Evolutionary conservation across 2,113 vertebrate species (phyloP), one percentile per base, ranked within the genome.

Genomic region (Elephas maximus): DNA sequence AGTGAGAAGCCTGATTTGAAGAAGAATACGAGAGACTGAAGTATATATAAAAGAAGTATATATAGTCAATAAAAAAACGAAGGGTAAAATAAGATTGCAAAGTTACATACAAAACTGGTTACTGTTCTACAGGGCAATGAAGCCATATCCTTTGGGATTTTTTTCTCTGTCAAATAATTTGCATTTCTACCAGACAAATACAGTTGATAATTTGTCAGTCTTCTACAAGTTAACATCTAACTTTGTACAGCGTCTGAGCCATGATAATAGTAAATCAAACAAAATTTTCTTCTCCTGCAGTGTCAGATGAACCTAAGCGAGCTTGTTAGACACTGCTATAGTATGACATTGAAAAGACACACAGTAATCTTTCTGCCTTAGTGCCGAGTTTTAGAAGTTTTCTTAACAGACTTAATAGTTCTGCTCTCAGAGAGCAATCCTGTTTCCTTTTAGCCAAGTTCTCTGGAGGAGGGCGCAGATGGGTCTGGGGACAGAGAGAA

Each of bases 121-220:
- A 20, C 24, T 81, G 37, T 26, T 44, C 41, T 63, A 53, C 10
- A 41, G 11, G 74, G 21, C 10, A 69, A 28, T 87, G 67, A 69
- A 93, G 28, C 12, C 4, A 8, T 78, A 91, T 76, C 26, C 24
- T 88, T 53, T 87, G 17, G 18, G 17, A 28, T 93, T 60, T 84
- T 65, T 88, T 95, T 73, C 87, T 78, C 57, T 41, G 44, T 84
- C 33, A 95, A 53, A 88, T 95, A 73, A 53, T 92, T 67, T 97
- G 7, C 17, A 62, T 79, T 28, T 87, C 62, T 80, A 30, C 12
- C 37, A 90, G 57, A 63, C 82, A 95, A 97, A 86, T 45, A 57
- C 86, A 60, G 77, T 73, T 24, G 83, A 9, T 69, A 65, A 84
- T 81, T 84, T 69, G 51, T 76, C 7, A 65, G 1, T 21, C 23